Percentiles rank a stretch among this genome's conserved stretches.
phyloP scores from a whole-genome alignment of 2,113 vertebrate species.

The Tor tambroides region DNA sequence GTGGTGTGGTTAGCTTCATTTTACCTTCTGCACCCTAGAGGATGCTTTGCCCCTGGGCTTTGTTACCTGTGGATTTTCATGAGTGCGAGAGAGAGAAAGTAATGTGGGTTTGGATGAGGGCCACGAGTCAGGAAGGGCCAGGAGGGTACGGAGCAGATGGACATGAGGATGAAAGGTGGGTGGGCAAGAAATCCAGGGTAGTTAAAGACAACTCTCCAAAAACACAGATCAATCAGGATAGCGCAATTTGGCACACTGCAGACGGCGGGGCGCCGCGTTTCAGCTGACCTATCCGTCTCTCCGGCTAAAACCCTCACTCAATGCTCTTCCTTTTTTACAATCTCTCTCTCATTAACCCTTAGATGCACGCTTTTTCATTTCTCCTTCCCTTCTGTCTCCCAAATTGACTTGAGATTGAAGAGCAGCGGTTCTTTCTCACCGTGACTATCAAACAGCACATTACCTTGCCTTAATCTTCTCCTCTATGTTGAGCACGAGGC shows the following conservation, averaged over 20 bases:
- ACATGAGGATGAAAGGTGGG: conserved; percentile 13
- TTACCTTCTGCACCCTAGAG: neutral
- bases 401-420: conserved; percentile 71
- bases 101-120: conserved; percentile 22
- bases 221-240: conserved; percentile 64
- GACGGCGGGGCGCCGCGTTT: conserved; percentile 4
- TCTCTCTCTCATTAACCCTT: conserved; percentile 69
- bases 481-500: conserved; percentile 68
- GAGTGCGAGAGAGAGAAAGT: neutral
- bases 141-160: conserved; percentile 57
- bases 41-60: conserved; percentile 27
- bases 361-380: conserved; percentile 52
- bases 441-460: conserved; percentile 70
- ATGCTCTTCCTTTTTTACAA: conserved; percentile 12
- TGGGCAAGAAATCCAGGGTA: conserved; percentile 2
- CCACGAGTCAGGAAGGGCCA: conserved; percentile 58
- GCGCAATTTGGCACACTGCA: neutral
- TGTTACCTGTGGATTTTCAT: conserved; percentile 45
- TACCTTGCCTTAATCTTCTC: conserved; percentile 75
- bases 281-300: conserved; percentile 41
- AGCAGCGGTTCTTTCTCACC: conserved; percentile 44
- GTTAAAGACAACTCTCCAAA: conserved; percentile 25
- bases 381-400: conserved; percentile 46
- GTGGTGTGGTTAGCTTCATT: neutral
- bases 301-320: conserved; percentile 34